Conservation (phyloP, 1,140 invertebrate species). For the Anthonomus grandis region DNA sequence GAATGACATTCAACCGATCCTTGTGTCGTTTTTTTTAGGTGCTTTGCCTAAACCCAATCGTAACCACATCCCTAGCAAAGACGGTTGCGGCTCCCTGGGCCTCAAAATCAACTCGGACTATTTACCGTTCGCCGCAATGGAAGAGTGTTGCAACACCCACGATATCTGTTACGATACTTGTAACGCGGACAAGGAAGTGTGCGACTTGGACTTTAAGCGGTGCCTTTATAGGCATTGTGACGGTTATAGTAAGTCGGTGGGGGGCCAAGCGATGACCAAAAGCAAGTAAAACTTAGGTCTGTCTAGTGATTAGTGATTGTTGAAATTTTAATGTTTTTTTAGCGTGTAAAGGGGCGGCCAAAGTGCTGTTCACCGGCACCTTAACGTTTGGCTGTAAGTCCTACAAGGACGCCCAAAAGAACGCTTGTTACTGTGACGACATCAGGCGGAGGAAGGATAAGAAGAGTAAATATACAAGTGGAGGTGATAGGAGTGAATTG, state of each 20-base stretch:
- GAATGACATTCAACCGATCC: neutral
- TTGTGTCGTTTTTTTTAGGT: conserved; percentile 50
- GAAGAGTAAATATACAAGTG: conserved; percentile 52
- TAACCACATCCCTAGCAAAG: conserved; percentile 67
- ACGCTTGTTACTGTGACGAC: conserved; percentile 71
- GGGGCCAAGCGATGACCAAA: conserved; percentile 62
- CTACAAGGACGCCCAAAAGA: conserved; percentile 73
- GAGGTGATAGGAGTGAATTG: conserved; percentile 16
- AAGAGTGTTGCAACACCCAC: conserved; percentile 79
- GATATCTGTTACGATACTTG: conserved; percentile 90
- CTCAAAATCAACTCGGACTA: conserved; percentile 71
- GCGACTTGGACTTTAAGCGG: conserved; percentile 81
- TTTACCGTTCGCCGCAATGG: conserved; percentile 73
- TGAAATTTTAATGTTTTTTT: too few relatives aligned
- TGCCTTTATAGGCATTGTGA: conserved; percentile 84
- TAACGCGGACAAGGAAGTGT: conserved; percentile 77
- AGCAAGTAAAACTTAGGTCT: too few relatives aligned
- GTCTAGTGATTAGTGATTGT: too few relatives aligned
- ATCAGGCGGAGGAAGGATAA: conserved; percentile 47
- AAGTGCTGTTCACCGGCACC: conserved; percentile 78
- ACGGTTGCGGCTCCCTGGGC: conserved; percentile 80
- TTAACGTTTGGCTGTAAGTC: conserved; percentile 78
- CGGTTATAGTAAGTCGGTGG: conserved; percentile 58
- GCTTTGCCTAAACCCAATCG: conserved; percentile 63
- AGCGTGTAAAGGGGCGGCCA: conserved; percentile 80